These are phyloP conservation scores for Aphidius gifuensis DNA, from an alignment of 1,140 invertebrate genomes.

Conservation along the genomic window DNA sequence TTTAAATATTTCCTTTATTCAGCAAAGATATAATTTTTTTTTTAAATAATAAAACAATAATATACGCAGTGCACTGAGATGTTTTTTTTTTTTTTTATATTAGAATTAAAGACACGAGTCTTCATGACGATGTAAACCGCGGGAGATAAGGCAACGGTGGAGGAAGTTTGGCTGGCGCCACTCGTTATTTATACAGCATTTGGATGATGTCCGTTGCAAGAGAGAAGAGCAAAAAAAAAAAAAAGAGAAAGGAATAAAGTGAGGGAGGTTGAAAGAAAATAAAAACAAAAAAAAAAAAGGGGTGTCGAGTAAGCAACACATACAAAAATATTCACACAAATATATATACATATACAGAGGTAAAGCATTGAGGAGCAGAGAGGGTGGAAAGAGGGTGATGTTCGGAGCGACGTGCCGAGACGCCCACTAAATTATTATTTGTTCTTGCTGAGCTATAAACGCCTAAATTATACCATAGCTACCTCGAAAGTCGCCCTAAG, in stretches of 20 bases:
- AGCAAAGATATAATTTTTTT: too few relatives aligned
- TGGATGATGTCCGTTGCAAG: conserved; percentile 14
- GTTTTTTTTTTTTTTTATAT: too few relatives aligned
- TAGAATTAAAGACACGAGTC: conserved; percentile 5
- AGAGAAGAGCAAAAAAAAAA: conserved; percentile 22
- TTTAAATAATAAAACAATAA: too few relatives aligned
- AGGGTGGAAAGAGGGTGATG: conserved; percentile 16
- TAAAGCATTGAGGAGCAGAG: neutral
- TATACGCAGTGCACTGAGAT: too few relatives aligned
- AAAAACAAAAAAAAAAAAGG: conserved; percentile 13
- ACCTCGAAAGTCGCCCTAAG: conserved; percentile 32
- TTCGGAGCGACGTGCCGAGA: conserved; percentile 30
- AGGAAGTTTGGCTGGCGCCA: conserved; percentile 48
- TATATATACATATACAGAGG: neutral
- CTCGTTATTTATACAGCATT: conserved; percentile 46
- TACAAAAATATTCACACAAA: neutral
- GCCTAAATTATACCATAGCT: conserved; percentile 46
- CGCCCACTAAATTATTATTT: conserved; percentile 53
- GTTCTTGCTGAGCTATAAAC: conserved; percentile 48
- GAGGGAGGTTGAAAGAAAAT: neutral
- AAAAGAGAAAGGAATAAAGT: conserved; percentile 28
- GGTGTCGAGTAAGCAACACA: conserved; percentile 11
- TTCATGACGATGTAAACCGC: conserved; percentile 28
- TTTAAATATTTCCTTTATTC: too few relatives aligned
- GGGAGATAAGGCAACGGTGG: conserved; percentile 39